Conservation (phyloP, 2,797 vertebrate species). For the Ctenosaura bakeri region DNA sequence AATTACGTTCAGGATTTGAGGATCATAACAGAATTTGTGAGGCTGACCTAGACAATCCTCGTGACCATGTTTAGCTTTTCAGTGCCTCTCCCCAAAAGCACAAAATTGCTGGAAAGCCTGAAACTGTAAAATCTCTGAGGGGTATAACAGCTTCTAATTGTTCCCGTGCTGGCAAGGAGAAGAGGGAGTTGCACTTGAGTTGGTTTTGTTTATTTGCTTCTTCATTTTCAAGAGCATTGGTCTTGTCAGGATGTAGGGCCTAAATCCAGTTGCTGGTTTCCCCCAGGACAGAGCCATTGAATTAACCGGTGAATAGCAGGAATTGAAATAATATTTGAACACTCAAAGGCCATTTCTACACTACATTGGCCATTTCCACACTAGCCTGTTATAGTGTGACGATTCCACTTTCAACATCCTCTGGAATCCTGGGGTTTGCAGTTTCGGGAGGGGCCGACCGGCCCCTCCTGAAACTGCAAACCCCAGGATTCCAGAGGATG, state of each 20-base stretch:
- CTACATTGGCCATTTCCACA: too few species aligned
- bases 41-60: conserved; percentile 57
- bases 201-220: not conserved
- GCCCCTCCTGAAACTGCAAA: too few species aligned
- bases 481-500: too few species aligned
- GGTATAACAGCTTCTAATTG: conserved; percentile 49
- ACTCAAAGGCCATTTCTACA: too few species aligned
- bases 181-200: conserved; percentile 13
- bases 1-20: not conserved
- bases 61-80: conserved; percentile 65
- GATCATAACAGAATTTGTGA: conserved; percentile 37
- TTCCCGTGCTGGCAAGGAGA: not conserved
- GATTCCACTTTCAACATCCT: too few species aligned
- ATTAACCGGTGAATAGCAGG: too few species aligned
- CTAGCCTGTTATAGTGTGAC: too few species aligned
- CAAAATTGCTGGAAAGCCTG: conserved; percentile 45
- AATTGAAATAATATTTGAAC: too few species aligned
- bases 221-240: conserved; percentile 16
- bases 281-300: too few species aligned
- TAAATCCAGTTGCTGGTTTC: too few species aligned
- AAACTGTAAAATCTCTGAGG: conserved; percentile 48
- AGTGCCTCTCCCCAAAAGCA: conserved; percentile 4
- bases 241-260: not conserved
- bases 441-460: too few species aligned
- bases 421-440: too few species aligned